phyloP scores from a whole-genome alignment of 2,888 invertebrate species.

The Lithophane socia region DNA sequence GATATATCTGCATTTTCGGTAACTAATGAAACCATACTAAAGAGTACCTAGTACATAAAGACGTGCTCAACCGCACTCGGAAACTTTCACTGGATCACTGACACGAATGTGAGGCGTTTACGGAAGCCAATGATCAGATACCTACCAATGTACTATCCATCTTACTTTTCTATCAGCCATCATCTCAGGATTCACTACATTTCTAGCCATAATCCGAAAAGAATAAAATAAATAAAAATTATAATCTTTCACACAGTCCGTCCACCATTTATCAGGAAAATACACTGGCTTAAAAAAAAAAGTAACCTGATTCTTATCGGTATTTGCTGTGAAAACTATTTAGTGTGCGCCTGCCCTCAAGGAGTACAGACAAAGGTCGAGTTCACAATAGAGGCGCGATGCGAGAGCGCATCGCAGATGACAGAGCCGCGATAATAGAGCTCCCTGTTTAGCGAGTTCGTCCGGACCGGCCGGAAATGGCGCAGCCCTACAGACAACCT shows the following conservation, averaged over 20 bases:
- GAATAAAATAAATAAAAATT: too few species aligned
- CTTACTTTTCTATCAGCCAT: neutral
- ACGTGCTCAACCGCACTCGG: neutral
- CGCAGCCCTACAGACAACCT: conserved; percentile 84
- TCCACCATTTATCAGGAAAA: neutral
- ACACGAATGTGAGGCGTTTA: neutral
- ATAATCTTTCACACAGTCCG: neutral
- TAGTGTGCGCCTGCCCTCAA: conserved; percentile 52
- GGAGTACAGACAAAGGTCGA: conserved; percentile 67
- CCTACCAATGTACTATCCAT: neutral
- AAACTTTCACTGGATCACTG: neutral
- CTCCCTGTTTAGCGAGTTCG: conserved; percentile 78
- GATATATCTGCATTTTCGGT: neutral
- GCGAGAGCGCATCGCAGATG: conserved; percentile 78
- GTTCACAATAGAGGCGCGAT: conserved; percentile 75
- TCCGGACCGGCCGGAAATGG: conserved; percentile 85
- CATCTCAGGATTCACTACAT: neutral
- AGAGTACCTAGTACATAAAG: neutral
- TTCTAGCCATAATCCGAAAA: too few species aligned
- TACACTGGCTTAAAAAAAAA: neutral
- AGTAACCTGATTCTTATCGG: neutral
- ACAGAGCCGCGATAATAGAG: conserved; percentile 79
- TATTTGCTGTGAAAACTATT: conserved; percentile 28
- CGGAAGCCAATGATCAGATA: too few species aligned
- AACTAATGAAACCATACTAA: neutral